Evolutionary conservation across 2,797 vertebrate species (phyloP), one percentile per base, ranked within the genome.

Genomic region (Neopelma chrysocephalum): DNA sequence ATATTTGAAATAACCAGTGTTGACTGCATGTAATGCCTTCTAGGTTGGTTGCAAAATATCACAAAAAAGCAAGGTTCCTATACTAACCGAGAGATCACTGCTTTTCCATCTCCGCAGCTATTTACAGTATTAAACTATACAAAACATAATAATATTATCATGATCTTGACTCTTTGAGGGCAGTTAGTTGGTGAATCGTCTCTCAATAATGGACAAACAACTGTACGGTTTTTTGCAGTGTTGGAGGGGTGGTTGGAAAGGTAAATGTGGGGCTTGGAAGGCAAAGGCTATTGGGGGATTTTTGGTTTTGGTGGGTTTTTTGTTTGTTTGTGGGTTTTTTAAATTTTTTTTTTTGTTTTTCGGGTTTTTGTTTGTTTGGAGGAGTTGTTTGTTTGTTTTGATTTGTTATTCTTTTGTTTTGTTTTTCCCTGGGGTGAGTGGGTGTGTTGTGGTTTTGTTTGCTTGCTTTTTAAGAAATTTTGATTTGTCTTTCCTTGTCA

Each of bases 221-320:
- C 11, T 62, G 3, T 32, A 27, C 6, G 1, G 0, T 25, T 11
- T 26, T 80, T 36, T 42, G 26, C 40, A 26, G 10, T 4, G 8
- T 43, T 80, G 17, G 11, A 29, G 4, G 34, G 2, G 42, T 18
- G 6, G 8, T 34, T 9, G 20, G 15, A 11, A 19, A 4, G 3
- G 8, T 31, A 11, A 31, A 54, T 32, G 18, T 40, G 6, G 5
- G 1, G 3, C 23, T 50, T 75, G 11, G 4, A 3, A 31, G 18
- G 6, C 5, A 8, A 68, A 64, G 4, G 18, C 11, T 87, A 3
- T n/a, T 61, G 17, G 6, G 5, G 2, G 4, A 2, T 3, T 78
- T 68, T 65, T 47, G 11, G 23, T 51, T 47, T 15, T 62, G 45
- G 7, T 19, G 23, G 9, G 6, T 4, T 23, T 51, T 51, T 21